A percentile compares a stretch with the other conserved stretches of the same genome.
Evolutionary conservation across 2,113 vertebrate genomes (phyloP).

Genomic region (Tragelaphus imberbis): DNA sequence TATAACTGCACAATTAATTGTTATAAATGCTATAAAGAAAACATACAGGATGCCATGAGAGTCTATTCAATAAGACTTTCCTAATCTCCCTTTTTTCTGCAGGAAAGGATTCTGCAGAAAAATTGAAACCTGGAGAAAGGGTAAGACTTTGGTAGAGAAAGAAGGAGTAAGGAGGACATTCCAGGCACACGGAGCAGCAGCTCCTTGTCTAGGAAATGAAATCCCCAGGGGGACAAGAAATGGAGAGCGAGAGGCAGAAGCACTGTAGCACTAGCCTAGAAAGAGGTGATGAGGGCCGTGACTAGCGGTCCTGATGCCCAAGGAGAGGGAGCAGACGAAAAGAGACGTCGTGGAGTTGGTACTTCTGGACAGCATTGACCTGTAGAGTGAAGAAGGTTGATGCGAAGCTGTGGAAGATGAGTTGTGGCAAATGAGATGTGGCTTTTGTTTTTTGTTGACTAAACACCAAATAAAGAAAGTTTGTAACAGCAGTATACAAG

Average conservation of each 20-base stretch:
- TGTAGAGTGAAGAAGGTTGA: neutral
- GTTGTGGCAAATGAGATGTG: neutral
- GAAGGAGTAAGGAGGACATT: neutral
- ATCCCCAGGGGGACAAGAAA: neutral
- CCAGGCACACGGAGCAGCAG: neutral
- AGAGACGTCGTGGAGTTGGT: neutral
- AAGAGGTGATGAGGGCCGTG: neutral
- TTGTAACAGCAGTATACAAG: neutral
- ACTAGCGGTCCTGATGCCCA: rapidly evolving
- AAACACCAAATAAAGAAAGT: neutral
- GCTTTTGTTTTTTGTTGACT: neutral
- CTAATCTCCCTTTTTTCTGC: neutral
- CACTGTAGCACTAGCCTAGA: no score
- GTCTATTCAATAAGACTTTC: neutral
- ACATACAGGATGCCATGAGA: neutral
- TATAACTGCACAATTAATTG: neutral
- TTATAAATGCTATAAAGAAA: neutral
- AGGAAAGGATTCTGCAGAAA: neutral
- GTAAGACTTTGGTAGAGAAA: neutral
- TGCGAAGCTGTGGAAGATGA: neutral
- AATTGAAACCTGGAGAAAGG: neutral
- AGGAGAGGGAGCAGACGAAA: neutral
- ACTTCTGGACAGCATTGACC: neutral
- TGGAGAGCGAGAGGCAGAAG: neutral
- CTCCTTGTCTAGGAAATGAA: neutral